Evolutionary conservation across 2,797 vertebrate species (phyloP).

Genomic region (Decapterus maruadsi): DNA sequence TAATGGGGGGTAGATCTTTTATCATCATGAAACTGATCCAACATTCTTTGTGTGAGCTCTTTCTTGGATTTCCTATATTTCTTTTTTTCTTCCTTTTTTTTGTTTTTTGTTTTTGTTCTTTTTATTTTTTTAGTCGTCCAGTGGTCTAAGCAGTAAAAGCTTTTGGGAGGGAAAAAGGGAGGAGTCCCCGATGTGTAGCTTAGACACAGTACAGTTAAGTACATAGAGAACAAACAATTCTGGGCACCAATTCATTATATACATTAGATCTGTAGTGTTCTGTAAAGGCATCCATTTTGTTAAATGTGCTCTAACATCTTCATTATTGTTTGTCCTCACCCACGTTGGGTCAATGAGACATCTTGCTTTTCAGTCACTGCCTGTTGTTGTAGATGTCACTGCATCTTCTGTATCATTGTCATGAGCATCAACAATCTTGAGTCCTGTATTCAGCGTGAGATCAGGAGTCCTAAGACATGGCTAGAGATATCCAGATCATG

Average conservation of each 20-base stretch:
- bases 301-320: slow-evolving; percentile 83
- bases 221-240: slow-evolving; percentile 91
- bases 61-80: slow-evolving; percentile 57
- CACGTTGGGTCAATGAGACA: slow-evolving; percentile 70
- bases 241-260: slow-evolving; percentile 94
- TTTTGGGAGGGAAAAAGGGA: slow-evolving; percentile 82
- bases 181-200: slow-evolving; percentile 88
- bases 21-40: slow-evolving; percentile 72
- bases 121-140: slow-evolving; percentile 41
- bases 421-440: slow-evolving; percentile 85
- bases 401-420: slow-evolving; percentile 89
- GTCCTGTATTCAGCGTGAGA: slow-evolving; percentile 66
- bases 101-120: slow-evolving; percentile 30
- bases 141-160: slow-evolving; percentile 82
- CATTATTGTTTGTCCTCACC: slow-evolving; percentile 75
- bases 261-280: slow-evolving; percentile 90
- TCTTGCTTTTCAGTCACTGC: slow-evolving; percentile 79
- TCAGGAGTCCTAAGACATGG: slow-evolving; percentile 85
- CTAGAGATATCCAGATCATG: slow-evolving; percentile 89
- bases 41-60: slow-evolving; percentile 86
- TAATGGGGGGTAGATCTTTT: slow-evolving; percentile 79
- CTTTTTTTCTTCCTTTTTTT: slow-evolving; percentile 25
- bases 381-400: slow-evolving; percentile 85
- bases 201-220: slow-evolving; percentile 90
- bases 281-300: slow-evolving; percentile 95